Evolutionary conservation across 2,113 vertebrate species (phyloP).

Genomic region (Albula glossodonta): DNA sequence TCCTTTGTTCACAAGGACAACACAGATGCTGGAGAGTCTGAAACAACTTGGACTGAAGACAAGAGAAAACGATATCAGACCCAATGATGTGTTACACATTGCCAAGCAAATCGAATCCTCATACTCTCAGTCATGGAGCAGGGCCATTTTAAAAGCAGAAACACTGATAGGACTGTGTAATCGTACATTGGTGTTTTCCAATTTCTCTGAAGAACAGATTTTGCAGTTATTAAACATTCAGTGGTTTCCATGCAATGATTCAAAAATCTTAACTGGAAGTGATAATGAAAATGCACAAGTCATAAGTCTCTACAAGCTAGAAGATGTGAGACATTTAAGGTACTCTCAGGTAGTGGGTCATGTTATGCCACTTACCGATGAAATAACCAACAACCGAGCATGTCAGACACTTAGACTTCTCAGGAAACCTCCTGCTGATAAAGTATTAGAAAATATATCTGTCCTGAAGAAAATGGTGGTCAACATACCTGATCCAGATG

Average conservation of each 20-base stretch:
- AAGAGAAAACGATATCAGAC: constrained; percentile 55
- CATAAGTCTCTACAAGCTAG: constrained; percentile 57
- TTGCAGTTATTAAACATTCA: constrained; percentile 53
- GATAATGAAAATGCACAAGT: constrained; percentile 18
- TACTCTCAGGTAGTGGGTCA: constrained; percentile 69
- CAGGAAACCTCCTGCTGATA: constrained; percentile 64
- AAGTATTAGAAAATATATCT: constrained; percentile 71
- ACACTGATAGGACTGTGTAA: constrained; percentile 70
- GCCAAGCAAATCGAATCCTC: constrained; percentile 56
- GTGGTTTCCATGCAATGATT: constrained; percentile 67
- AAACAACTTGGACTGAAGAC: constrained; percentile 67
- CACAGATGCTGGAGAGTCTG: constrained; percentile 61
- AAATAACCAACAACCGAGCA: constrained; percentile 54
- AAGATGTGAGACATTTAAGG: constrained; percentile 58
- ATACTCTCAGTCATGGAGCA: background rate
- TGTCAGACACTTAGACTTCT: constrained; percentile 65
- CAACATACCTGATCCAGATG: constrained; percentile 52
- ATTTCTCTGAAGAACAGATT: constrained; percentile 56
- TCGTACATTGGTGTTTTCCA: constrained; percentile 55
- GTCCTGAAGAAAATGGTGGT: constrained; percentile 44
- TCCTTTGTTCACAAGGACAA: constrained; percentile 45
- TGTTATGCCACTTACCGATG: constrained; percentile 69
- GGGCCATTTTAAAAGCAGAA: constrained; percentile 56
- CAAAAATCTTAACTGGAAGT: constrained; percentile 11
- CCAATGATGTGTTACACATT: constrained; percentile 64